A percentile compares a stretch with the other conserved stretches of the same genome.
Conservation (phyloP, 2,888 invertebrate species). For the Malthinus flaveolus region DNA sequence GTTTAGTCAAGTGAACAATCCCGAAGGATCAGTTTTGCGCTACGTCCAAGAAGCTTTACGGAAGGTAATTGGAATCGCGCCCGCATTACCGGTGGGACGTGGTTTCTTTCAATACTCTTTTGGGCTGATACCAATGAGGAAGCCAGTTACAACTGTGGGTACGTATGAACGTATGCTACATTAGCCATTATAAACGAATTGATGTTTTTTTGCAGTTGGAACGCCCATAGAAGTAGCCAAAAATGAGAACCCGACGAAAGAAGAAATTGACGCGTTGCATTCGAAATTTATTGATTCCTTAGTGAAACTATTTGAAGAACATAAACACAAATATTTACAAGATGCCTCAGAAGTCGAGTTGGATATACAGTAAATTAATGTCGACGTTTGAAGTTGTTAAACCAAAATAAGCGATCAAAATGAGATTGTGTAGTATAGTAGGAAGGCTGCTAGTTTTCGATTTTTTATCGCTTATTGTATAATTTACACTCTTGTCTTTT, state of each 20-base stretch:
- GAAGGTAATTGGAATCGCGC: conserved; percentile 71
- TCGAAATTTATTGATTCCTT: conserved; percentile 71
- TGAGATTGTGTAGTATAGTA: too few relatives aligned
- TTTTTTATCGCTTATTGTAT: too few relatives aligned
- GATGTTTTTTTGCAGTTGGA: conserved; percentile 67
- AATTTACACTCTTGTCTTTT: too few relatives aligned
- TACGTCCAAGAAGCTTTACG: conserved; percentile 71
- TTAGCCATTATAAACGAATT: background rate
- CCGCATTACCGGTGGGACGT: conserved; percentile 75
- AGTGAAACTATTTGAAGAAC: conserved; percentile 74
- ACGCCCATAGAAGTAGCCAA: conserved; percentile 77
- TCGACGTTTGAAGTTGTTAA: background rate
- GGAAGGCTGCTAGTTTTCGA: too few relatives aligned
- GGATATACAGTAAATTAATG: conserved; percentile 1
- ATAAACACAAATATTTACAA: conserved; percentile 77
- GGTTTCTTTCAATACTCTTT: conserved; percentile 92
- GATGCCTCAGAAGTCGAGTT: conserved; percentile 57
- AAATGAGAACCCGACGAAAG: conserved; percentile 70
- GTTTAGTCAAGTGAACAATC: conserved; percentile 75
- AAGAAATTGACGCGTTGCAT: conserved; percentile 79
- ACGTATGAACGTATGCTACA: conserved; percentile 47
- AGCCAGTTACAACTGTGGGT: conserved; percentile 86
- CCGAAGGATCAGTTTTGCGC: conserved; percentile 69
- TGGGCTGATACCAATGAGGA: conserved; percentile 81
- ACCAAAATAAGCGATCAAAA: background rate